Base-by-base conservation (phyloP, 2,888 invertebrate genomes). In the Volucella inflata region DNA sequence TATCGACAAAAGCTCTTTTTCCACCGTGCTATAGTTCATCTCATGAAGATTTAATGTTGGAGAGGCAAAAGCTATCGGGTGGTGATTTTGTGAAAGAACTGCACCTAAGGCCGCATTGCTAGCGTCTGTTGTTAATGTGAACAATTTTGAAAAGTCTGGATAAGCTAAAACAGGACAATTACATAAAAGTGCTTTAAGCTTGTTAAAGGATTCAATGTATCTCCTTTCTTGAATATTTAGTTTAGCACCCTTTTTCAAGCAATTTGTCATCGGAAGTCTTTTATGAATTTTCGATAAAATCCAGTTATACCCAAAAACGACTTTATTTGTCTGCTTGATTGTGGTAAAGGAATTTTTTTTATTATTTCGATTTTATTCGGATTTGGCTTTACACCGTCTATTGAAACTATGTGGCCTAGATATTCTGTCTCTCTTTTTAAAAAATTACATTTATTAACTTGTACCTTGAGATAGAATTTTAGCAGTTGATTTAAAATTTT, bases 1-100 rank as follows among this genome's bases (percentile, higher is more conserved):
- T 21, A 84, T 87, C 6, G 79, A 75, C 9, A 83, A 30, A 16
- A 83, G 60, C 51, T 87, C 71, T 17, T 87, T 84, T 55, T 80
- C 84, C 14, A 79, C 70, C 4, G 82, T 74, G 0, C 68, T 62
- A n/a, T 84, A 87, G 36, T 75, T 68, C 2, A 11, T 46, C 30
- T 70, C 68, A 30, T 75, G 72, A 16, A 60, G 17, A 38, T 77
- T 62, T 55, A 84, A 46, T 2, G 60, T 84, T 62, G 77, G 38
- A 21, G 65, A 53, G 16, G 76, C 64, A 57, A 46, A 78, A 21
- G 65, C 71, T 21, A 77, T 55, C 10, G 74, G 68, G 42, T 65
- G 81, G 3, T 60, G 53, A 48, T 70, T 53, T 44, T 80, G 87
- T 0, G 79, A 76, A 38, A 84, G 44, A 1, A 72, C 71, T 16